A percentile compares a stretch with the other conserved stretches of the same genome.
Conservation (phyloP, 2,888 invertebrate species). For the Xestia ashworthii region DNA sequence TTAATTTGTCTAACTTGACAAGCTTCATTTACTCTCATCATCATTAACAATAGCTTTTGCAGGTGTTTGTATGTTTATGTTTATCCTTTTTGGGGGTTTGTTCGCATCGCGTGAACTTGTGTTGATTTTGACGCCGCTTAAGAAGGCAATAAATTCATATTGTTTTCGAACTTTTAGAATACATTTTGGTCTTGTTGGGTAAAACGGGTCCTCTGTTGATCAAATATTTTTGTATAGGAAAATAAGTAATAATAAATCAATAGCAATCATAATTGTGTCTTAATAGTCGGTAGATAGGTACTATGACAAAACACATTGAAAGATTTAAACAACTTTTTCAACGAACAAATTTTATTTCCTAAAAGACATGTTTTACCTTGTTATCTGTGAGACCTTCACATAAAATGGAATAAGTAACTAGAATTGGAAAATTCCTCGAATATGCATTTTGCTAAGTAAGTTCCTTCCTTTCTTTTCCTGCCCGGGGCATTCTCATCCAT, state of each 20-base stretch:
- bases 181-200: background rate
- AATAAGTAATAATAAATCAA: background rate
- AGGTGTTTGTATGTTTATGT: constrained; percentile 28
- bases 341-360: background rate
- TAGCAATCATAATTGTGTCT: background rate
- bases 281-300: background rate
- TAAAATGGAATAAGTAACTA: constrained; percentile 4
- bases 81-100: constrained; percentile 3
- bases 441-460: constrained; percentile 48
- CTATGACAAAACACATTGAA: too few relatives aligned
- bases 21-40: constrained; percentile 56
- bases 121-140: constrained; percentile 3
- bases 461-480: constrained; percentile 35
- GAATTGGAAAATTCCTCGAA: constrained; percentile 12
- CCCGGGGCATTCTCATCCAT: constrained; percentile 61
- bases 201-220: background rate
- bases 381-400: constrained; percentile 3
- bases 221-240: background rate
- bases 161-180: constrained; percentile 33
- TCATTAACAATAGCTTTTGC: constrained; percentile 52
- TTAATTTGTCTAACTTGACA: constrained; percentile 63
- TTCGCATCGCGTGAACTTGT: background rate
- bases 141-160: constrained; percentile 37
- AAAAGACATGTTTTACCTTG: background rate
- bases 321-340: background rate